phyloP scores from a whole-genome alignment of 2,113 vertebrate species.

The Brachyistius frenatus region DNA sequence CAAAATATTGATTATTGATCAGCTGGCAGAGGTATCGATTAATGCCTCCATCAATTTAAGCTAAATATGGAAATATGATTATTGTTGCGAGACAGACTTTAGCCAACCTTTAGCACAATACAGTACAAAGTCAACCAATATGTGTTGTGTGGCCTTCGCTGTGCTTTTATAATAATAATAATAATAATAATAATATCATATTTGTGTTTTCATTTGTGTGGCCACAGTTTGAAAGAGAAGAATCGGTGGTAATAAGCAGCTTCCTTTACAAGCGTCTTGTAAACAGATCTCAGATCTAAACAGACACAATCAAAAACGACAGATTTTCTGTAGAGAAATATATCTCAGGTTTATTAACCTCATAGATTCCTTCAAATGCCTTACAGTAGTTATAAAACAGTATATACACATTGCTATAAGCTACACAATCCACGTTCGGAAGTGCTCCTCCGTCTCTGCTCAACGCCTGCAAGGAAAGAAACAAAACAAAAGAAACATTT shows the following conservation, averaged over 20 bases:
- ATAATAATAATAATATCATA: too few species aligned
- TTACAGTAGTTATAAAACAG: conserved; percentile 74
- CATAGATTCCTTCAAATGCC: conserved; percentile 57
- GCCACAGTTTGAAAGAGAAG: neutral
- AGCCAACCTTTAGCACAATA: too few species aligned
- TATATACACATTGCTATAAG: conserved; percentile 76
- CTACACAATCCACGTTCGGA: conserved; percentile 52
- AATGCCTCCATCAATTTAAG: too few species aligned
- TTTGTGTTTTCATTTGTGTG: too few species aligned
- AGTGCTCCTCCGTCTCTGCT: conserved; percentile 47
- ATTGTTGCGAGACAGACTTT: too few species aligned
- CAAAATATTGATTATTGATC: too few species aligned
- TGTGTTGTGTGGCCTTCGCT: too few species aligned
- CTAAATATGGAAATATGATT: too few species aligned
- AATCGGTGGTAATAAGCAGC: too few species aligned
- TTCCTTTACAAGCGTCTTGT: neutral
- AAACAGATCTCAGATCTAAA: neutral
- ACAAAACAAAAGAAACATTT: conserved; percentile 23
- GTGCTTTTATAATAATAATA: too few species aligned
- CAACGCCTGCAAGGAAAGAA: conserved; percentile 31
- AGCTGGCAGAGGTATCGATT: too few species aligned
- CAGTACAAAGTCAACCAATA: too few species aligned
- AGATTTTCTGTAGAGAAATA: conserved; percentile 81
- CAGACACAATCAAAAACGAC: conserved; percentile 7
- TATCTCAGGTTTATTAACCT: conserved; percentile 79